These are phyloP conservation scores for Diaphora mendica DNA, from an alignment of 2,888 invertebrate species.

Conservation along the genomic window DNA sequence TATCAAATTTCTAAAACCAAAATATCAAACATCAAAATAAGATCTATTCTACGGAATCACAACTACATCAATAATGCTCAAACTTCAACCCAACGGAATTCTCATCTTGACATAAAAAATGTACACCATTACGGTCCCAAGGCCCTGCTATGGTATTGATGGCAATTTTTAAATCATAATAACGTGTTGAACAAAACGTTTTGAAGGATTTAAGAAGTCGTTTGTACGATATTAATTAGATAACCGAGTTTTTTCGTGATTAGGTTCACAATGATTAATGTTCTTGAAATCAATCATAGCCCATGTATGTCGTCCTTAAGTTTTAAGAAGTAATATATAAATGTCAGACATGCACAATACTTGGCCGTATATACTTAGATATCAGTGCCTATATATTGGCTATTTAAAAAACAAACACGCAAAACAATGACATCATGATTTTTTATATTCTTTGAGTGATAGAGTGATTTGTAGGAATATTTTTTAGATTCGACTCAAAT, in stretches of 20 bases:
- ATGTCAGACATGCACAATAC: slow-evolving; percentile 14
- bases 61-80: slow-evolving; percentile 5
- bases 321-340: slow-evolving; percentile 15
- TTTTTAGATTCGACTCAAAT: neutral
- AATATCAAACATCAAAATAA: slow-evolving; percentile 1
- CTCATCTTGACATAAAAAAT: slow-evolving; percentile 57
- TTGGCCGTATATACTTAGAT: slow-evolving; percentile 11
- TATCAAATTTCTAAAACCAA: neutral
- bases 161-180: slow-evolving; percentile 61
- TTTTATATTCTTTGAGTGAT: neutral
- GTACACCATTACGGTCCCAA: slow-evolving; percentile 66
- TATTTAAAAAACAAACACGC: neutral
- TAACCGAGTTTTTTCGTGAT: slow-evolving; percentile 16
- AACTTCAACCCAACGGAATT: slow-evolving; percentile 13
- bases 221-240: slow-evolving; percentile 45
- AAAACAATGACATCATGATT: neutral
- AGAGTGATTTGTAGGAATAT: slow-evolving; percentile 5
- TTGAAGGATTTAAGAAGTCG: slow-evolving; percentile 66
- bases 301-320: slow-evolving; percentile 15
- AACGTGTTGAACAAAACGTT: slow-evolving; percentile 71
- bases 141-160: slow-evolving; percentile 50
- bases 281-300: slow-evolving; percentile 16
- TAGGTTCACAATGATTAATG: slow-evolving; percentile 19
- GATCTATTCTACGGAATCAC: slow-evolving; percentile 18
- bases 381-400: neutral